phyloP scores from a whole-genome alignment of 2,888 invertebrate genomes.

The Rhagium mordax region DNA sequence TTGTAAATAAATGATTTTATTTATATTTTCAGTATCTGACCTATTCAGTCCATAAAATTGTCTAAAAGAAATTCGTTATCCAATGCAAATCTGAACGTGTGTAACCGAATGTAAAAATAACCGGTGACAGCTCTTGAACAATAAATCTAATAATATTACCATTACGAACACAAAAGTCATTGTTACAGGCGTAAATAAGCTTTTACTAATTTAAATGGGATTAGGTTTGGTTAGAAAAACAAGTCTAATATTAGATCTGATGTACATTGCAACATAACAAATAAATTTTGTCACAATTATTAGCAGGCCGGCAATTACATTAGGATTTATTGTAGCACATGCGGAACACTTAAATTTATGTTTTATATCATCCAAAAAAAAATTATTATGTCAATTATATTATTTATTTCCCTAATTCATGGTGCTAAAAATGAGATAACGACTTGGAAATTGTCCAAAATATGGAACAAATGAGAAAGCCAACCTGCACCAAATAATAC shows the following conservation, averaged over 20 bases:
- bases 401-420: too few species aligned
- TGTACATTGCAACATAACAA: not conserved
- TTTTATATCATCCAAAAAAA: too few species aligned
- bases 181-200: slow-evolving; percentile 2
- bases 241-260: slow-evolving; percentile 7
- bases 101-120: not conserved
- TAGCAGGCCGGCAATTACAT: not conserved
- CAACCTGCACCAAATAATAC: too few species aligned
- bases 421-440: too few species aligned
- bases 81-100: too few species aligned
- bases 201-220: not conserved
- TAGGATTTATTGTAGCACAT: not conserved
- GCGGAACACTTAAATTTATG: not conserved
- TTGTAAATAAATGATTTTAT: too few species aligned
- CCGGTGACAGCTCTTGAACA: not conserved
- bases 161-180: not conserved
- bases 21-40: too few species aligned
- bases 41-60: too few species aligned
- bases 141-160: not conserved
- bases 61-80: too few species aligned
- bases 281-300: slow-evolving; percentile 4
- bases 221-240: not conserved
- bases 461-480: too few species aligned
- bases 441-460: too few species aligned
- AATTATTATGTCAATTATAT: too few species aligned